Evolutionary conservation across 2,888 invertebrate species (phyloP).

Genomic region (Mamestra brassicae): DNA sequence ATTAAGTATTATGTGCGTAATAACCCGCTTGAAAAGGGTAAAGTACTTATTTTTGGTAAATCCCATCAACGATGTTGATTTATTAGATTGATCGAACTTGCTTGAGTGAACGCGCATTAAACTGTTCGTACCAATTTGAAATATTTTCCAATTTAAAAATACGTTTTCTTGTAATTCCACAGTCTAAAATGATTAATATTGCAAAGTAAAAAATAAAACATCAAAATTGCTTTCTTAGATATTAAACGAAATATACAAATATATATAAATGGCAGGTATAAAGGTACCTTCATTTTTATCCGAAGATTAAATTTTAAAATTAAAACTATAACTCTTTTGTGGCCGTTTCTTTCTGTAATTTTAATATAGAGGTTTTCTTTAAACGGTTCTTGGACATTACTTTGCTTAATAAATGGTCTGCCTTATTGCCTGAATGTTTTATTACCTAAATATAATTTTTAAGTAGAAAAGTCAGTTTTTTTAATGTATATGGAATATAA

Average conservation of each 20-base stretch:
- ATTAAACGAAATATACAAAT: too few relatives aligned
- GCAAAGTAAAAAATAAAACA: neutral
- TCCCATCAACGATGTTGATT: neutral
- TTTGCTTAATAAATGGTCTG: slow-evolving; percentile 27
- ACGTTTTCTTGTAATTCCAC: neutral
- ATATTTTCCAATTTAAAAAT: neutral
- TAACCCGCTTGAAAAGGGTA: slow-evolving; percentile 7
- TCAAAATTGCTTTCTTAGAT: slow-evolving; percentile 1
- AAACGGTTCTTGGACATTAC: slow-evolving; percentile 13
- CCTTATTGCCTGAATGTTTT: slow-evolving; percentile 4
- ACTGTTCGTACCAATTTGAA: neutral
- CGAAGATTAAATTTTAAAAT: slow-evolving; percentile 38
- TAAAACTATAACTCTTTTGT: slow-evolving; percentile 38
- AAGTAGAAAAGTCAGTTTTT: neutral
- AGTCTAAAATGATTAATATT: neutral
- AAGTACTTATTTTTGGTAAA: slow-evolving; percentile 3
- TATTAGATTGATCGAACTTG: slow-evolving; percentile 10
- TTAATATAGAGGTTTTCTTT: slow-evolving; percentile 34
- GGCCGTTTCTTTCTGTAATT: slow-evolving; percentile 38
- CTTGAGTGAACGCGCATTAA: slow-evolving; percentile 1
- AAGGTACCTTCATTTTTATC: too few relatives aligned
- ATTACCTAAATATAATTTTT: too few relatives aligned
- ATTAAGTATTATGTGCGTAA: neutral
- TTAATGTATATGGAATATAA: neutral
- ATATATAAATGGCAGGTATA: too few relatives aligned